Percentiles rank a stretch among this genome's conserved stretches.
Evolutionary conservation across 2,888 invertebrate species (phyloP).

Genomic region (Laothoe populi): DNA sequence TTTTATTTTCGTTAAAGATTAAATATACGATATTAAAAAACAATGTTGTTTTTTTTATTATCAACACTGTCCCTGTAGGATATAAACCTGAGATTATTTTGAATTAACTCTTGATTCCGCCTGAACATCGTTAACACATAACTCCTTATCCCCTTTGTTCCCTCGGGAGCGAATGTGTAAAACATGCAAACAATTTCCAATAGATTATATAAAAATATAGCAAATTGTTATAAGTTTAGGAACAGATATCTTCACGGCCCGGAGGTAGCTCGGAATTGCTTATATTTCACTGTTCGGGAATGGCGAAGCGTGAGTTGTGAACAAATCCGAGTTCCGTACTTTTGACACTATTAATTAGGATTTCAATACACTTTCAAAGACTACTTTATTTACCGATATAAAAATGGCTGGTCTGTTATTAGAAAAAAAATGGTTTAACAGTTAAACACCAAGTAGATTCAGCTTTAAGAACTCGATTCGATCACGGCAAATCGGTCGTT

Average conservation of each 20-base stretch:
- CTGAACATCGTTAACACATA: neutral
- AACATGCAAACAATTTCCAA: conserved; percentile 21
- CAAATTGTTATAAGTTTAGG: conserved; percentile 20
- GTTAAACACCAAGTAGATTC: too few species aligned
- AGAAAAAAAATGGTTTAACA: too few species aligned
- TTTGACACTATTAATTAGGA: too few species aligned
- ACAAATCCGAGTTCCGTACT: neutral
- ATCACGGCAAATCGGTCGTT: too few species aligned
- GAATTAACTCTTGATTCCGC: neutral
- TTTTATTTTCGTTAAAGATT: too few species aligned
- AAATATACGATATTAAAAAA: too few species aligned
- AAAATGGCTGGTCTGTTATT: neutral
- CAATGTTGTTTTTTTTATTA: too few species aligned
- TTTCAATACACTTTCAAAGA: neutral
- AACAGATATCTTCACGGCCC: conserved; percentile 20
- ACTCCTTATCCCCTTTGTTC: neutral
- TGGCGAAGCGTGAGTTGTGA: neutral
- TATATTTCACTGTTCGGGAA: conserved; percentile 17
- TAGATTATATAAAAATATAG: conserved; percentile 22
- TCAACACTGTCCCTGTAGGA: too few species aligned
- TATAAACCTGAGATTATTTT: too few species aligned
- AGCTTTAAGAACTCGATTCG: too few species aligned
- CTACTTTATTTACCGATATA: neutral
- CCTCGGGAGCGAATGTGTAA: conserved; percentile 12
- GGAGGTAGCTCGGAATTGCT: conserved; percentile 12